Evolutionary conservation across 1,140 invertebrate genomes (phyloP).

Genomic region (Sitobion miscanthi): DNA sequence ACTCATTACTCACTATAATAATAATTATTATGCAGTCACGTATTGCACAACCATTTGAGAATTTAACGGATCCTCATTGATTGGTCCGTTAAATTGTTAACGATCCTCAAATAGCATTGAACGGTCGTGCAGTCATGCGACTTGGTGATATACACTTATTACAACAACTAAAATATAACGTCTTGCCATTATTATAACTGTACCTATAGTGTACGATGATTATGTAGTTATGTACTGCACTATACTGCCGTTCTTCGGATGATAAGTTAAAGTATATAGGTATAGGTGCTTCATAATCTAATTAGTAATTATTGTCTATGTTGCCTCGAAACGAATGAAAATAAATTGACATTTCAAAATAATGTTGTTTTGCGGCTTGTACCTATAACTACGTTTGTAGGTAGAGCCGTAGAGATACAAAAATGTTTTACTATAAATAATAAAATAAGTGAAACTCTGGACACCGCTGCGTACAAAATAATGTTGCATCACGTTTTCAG

Average conservation of each 20-base stretch:
- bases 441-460: background rate
- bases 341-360: slow-evolving; percentile 3
- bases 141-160: slow-evolving; percentile 15
- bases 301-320: background rate
- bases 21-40: background rate
- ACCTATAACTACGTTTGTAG: background rate
- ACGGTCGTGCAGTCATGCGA: background rate
- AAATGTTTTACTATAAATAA: background rate
- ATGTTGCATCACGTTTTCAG: background rate
- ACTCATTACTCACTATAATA: background rate
- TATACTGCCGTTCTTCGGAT: background rate
- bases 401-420: background rate
- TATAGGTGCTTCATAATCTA: background rate
- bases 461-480: background rate
- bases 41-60: background rate
- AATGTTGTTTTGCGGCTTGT: background rate
- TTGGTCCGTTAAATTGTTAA: background rate
- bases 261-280: background rate
- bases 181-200: background rate
- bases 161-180: background rate
- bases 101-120: background rate
- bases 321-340: background rate
- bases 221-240: background rate
- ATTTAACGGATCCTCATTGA: background rate
- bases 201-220: background rate